These are phyloP conservation scores for Harlomillsia oculata DNA, from an alignment of 1,140 invertebrate species.

Conservation along the genomic window DNA sequence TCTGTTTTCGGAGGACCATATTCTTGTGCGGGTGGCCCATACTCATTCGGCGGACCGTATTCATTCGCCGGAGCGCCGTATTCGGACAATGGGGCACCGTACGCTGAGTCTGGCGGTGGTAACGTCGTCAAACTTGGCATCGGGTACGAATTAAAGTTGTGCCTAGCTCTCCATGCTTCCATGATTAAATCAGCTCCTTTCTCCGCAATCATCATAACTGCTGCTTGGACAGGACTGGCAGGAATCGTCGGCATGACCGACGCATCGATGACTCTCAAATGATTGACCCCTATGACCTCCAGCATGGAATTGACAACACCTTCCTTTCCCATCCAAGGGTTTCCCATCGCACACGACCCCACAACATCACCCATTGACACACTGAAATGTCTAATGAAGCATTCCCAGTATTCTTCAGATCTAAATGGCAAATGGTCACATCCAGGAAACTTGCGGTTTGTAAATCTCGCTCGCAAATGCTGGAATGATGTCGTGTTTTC, in stretches of 20 bases:
- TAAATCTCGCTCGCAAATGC: constrained; percentile 54
- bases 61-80: constrained; percentile 1
- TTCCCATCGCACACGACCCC: constrained; percentile 66
- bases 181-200: constrained; percentile 18
- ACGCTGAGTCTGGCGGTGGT: background rate
- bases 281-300: constrained; percentile 19
- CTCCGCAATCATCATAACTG: constrained; percentile 12
- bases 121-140: background rate
- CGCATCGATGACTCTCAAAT: constrained; percentile 16
- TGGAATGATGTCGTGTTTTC: constrained; percentile 25
- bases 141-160: background rate
- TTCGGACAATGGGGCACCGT: background rate
- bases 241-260: constrained; percentile 15
- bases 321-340: constrained; percentile 6
- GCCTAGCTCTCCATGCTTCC: constrained; percentile 9
- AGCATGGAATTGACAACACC: constrained; percentile 13
- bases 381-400: constrained; percentile 71
- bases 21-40: no score
- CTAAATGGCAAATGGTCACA: constrained; percentile 63
- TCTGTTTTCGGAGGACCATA: no score
- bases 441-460: constrained; percentile 60
- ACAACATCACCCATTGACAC: constrained; percentile 65
- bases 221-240: constrained; percentile 8
- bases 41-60: no score
- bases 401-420: constrained; percentile 78